Percentiles rank a stretch among this genome's conserved stretches.
Evolutionary conservation across 2,113 vertebrate genomes (phyloP).

Genomic region (Eupsittula cactorum): DNA sequence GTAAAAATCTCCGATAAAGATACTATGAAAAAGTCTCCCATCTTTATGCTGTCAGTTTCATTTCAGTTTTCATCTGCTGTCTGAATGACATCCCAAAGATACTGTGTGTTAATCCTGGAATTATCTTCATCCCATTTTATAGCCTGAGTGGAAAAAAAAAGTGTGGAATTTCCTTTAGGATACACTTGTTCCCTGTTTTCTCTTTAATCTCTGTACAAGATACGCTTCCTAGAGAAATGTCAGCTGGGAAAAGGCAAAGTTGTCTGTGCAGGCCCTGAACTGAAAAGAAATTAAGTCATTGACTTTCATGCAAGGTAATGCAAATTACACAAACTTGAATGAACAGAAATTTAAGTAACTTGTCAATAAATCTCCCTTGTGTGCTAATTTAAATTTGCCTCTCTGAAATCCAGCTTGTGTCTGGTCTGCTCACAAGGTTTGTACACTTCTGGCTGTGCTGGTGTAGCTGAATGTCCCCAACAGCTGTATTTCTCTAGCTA

Average conservation of each 20-base stretch:
- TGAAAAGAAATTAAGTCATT: neutral
- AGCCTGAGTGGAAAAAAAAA: neutral
- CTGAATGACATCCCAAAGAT: neutral
- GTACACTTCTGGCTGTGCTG: neutral
- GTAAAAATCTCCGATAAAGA: neutral
- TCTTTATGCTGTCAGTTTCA: neutral
- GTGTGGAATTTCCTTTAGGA: conserved; percentile 45
- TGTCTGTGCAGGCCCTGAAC: neutral
- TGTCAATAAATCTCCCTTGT: neutral
- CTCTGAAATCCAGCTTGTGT: neutral
- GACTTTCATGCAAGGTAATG: neutral
- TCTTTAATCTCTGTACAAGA: conserved; percentile 16
- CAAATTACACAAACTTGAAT: neutral
- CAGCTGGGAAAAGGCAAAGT: neutral
- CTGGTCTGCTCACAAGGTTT: neutral
- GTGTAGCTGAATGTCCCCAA: neutral
- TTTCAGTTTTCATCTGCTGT: neutral
- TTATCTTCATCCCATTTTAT: neutral
- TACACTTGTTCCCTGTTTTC: conserved; percentile 19
- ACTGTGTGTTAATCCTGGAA: neutral
- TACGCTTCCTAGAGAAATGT: neutral
- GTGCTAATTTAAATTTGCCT: neutral
- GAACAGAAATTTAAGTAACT: neutral
- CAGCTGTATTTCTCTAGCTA: neutral
- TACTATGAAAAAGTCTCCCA: neutral